Percentiles rank a stretch among this genome's conserved stretches.
phyloP scores from a whole-genome alignment of 2,113 vertebrate species.

The Gnathonemus longibarbis region DNA sequence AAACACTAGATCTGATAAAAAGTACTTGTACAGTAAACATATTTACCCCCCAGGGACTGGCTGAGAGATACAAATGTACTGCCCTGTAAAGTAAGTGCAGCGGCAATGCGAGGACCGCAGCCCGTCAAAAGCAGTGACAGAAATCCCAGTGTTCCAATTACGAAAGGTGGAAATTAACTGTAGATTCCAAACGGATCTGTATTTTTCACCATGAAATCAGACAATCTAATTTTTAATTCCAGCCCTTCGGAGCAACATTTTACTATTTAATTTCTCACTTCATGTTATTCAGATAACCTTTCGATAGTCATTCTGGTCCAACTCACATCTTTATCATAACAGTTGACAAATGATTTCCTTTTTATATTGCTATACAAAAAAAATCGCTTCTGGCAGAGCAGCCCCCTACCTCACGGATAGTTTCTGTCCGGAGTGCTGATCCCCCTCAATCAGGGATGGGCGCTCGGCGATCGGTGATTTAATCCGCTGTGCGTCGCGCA shows the following conservation, averaged over 20 bases:
- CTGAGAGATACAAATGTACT: neutral
- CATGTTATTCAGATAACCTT: slow-evolving; percentile 4
- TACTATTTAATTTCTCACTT: neutral
- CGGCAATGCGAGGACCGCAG: neutral
- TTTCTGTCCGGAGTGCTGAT: slow-evolving; percentile 37
- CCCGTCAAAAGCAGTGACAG: neutral
- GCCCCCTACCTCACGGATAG: slow-evolving; percentile 25
- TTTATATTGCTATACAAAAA: neutral
- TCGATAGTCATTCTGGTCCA: neutral
- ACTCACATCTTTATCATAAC: neutral
- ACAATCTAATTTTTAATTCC: neutral
- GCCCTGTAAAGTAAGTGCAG: neutral
- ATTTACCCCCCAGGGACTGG: neutral
- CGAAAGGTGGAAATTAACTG: neutral
- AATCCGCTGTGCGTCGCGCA: neutral
- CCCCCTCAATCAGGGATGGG: slow-evolving; percentile 20
- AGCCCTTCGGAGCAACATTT: neutral
- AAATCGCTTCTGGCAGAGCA: neutral
- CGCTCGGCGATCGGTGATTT: slow-evolving; percentile 7
- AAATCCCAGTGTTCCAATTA: neutral
- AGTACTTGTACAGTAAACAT: neutral
- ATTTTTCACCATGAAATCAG: neutral
- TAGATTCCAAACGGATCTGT: neutral
- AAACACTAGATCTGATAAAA: neutral
- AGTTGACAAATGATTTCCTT: neutral